Percentiles rank a stretch among this genome's conserved stretches.
These are phyloP conservation scores for Magallana ariakensis DNA, from an alignment of 1,140 invertebrate species.

Conservation along the genomic window DNA sequence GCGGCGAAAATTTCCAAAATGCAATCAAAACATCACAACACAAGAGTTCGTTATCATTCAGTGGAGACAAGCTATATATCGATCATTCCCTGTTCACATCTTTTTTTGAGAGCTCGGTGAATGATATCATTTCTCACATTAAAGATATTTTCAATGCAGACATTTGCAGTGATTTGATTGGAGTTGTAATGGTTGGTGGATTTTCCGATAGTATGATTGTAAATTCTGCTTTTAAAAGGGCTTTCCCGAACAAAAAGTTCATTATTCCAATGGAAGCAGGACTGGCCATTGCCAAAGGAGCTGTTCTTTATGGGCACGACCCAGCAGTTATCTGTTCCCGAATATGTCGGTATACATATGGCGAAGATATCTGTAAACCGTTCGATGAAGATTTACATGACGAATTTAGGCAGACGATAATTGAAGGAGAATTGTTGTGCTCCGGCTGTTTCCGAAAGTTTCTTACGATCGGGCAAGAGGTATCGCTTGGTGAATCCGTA, in stretches of 20 bases:
- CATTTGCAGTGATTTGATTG: neutral
- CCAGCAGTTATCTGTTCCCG: conserved; percentile 34
- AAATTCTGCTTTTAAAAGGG: neutral
- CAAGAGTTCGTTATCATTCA: neutral
- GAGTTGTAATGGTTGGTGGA: conserved; percentile 35
- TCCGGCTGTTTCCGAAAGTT: neutral
- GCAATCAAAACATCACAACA: neutral
- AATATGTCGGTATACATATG: conserved; percentile 42
- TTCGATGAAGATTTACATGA: neutral
- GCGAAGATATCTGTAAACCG: neutral
- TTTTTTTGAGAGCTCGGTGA: conserved; percentile 8
- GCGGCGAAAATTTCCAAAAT: neutral
- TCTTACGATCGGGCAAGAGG: neutral
- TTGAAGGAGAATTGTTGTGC: neutral
- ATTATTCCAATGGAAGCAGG: conserved; percentile 43
- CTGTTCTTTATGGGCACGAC: conserved; percentile 41
- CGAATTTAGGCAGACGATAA: neutral
- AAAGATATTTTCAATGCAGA: conserved; percentile 13
- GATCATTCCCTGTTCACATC: neutral
- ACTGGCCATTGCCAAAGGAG: conserved; percentile 24
- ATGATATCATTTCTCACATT: conserved; percentile 23
- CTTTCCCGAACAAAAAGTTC: conserved; percentile 29
- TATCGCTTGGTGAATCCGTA: neutral
- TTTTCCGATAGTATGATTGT: conserved; percentile 41
- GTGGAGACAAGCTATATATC: conserved; percentile 7